Evolutionary conservation across 1,140 invertebrate genomes (phyloP).

Genomic region (Hylyphantes graminicola): DNA sequence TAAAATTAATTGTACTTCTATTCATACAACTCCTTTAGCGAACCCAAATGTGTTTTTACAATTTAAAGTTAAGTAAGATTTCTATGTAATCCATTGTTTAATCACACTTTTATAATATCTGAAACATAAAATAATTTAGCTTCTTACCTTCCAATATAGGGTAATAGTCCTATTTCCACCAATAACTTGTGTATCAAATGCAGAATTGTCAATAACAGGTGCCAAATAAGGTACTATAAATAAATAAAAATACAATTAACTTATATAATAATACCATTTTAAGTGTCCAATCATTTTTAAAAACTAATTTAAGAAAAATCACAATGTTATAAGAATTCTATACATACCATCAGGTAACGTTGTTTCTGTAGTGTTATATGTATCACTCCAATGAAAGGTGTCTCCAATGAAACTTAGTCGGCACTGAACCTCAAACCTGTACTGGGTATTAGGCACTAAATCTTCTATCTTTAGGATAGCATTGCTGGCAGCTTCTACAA

Average conservation of each 20-base stretch:
- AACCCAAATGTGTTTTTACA: too few species aligned
- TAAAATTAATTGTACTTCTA: too few species aligned
- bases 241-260: neutral
- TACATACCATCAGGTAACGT: conserved; percentile 43
- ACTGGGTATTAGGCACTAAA: conserved; percentile 30
- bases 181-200: conserved; percentile 30
- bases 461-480: neutral
- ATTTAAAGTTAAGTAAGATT: too few species aligned
- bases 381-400: conserved; percentile 26
- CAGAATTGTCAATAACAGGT: conserved; percentile 12
- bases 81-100: too few species aligned
- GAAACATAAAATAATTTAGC: neutral
- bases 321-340: neutral
- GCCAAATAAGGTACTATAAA: conserved; percentile 43
- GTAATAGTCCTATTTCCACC: conserved; percentile 18
- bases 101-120: neutral
- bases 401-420: neutral
- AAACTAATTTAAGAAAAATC: neutral
- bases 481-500: neutral
- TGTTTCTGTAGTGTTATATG: conserved; percentile 1
- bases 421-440: conserved; percentile 23
- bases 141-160: conserved; percentile 53
- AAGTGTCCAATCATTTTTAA: neutral
- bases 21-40: too few species aligned
- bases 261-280: neutral